These are phyloP conservation scores for Coptodon rendalli DNA, from an alignment of 2,113 vertebrate species.

Conservation along the genomic window DNA sequence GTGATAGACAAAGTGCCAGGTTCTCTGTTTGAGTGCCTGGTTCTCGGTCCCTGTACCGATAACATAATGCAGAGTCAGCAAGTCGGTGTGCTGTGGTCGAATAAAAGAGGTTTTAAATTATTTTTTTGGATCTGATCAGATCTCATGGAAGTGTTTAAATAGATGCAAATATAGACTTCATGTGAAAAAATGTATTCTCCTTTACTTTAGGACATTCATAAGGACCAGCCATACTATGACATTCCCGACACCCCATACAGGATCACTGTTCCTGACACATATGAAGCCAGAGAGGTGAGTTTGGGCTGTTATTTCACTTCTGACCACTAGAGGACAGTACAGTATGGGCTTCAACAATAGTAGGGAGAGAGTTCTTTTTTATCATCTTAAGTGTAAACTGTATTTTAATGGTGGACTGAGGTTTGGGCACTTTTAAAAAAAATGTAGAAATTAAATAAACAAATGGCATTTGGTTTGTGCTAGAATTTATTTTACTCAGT, in stretches of 20 bases:
- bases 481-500: not conserved
- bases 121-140: not conserved
- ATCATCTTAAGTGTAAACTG: not conserved
- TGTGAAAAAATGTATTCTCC: not conserved
- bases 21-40: not conserved
- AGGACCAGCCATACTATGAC: conserved; percentile 93
- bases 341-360: not conserved
- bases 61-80: not conserved
- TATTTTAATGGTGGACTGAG: not conserved
- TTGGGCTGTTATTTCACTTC: not conserved
- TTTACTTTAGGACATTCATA: conserved; percentile 87
- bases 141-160: not conserved
- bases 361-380: not conserved
- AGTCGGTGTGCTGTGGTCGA: not conserved
- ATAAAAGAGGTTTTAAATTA: not conserved
- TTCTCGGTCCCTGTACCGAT: not conserved
- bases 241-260: conserved; percentile 91
- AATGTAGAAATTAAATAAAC: not conserved
- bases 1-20: not conserved
- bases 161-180: not conserved
- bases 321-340: conserved; percentile 32
- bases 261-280: conserved; percentile 93
- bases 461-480: not conserved
- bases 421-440: not conserved
- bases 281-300: conserved; percentile 88